Conservation (phyloP, 2,888 invertebrate genomes). For the Tachina lurida region DNA sequence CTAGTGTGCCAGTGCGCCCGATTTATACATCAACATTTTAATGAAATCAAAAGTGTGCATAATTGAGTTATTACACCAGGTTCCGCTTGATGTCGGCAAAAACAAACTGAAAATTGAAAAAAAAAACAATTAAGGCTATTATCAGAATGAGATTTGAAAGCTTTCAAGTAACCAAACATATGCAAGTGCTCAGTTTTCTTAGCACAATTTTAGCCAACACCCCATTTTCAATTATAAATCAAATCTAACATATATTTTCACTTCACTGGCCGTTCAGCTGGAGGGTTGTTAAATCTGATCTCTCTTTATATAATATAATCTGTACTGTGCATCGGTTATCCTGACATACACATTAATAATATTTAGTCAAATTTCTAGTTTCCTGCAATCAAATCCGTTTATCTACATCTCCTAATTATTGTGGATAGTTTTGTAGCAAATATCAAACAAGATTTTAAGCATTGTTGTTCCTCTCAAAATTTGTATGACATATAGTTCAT, state of each 20-base stretch:
- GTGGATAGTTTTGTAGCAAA: conserved; percentile 55
- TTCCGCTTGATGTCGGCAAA: conserved; percentile 68
- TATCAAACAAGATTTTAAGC: neutral
- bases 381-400: conserved; percentile 59
- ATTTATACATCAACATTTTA: conserved; percentile 73
- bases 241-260: conserved; percentile 59
- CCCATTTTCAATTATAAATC: conserved; percentile 57
- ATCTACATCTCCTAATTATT: conserved; percentile 66
- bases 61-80: conserved; percentile 80
- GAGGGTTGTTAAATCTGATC: conserved; percentile 50
- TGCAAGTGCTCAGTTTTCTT: conserved; percentile 49
- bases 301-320: conserved; percentile 40
- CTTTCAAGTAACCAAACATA: conserved; percentile 36
- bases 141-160: conserved; percentile 36
- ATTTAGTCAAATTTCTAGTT: conserved; percentile 61
- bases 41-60: conserved; percentile 81
- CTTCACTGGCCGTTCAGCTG: conserved; percentile 23
- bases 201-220: conserved; percentile 51
- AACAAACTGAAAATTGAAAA: neutral
- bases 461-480: neutral
- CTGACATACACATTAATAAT: conserved; percentile 45
- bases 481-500: too few species aligned
- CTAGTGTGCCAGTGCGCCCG: conserved; percentile 16
- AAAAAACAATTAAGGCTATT: conserved; percentile 35
- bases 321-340: neutral